Evolutionary conservation across 2,113 vertebrate species (phyloP), one percentile per base, ranked within the genome.

Genomic region (Rhombomys opimus): DNA sequence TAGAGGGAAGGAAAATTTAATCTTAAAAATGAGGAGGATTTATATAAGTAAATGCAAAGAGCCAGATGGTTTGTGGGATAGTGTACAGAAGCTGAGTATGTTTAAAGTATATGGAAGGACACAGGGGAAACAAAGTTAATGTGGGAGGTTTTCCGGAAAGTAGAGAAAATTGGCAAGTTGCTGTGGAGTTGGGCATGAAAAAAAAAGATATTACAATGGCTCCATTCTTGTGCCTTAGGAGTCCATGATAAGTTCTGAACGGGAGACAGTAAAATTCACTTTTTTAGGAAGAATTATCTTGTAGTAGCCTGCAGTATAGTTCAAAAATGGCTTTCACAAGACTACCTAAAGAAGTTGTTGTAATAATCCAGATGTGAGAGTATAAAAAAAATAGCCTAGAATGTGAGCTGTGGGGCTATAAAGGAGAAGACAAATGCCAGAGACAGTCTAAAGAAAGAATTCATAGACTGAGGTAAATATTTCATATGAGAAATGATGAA

Each of bases 351-450:
- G 30, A 97, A 73, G 67, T 38, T 95, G 80, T 59, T 97, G 78
- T 93, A 97, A 93, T 95, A 94, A 95, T 96, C 90, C 97, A 97
- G 96, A 97, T 96, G 81, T 90, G 70, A 95, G 50, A 70, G 90
- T 92, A 92, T 46, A 92, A 38, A 73, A 87, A 87, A 76, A 94
- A 70, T 90, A 91, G 89, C 54, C 63, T 88, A 67, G 22, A 95
- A 89, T 93, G 38, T 92, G 80, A 90, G 90, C 90, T 95, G 20
- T 92, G 93, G 92, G 92, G 96, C 86, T 93, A 88, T 95, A 95
- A 96, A 97, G 63, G 38, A 76, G 46, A 97, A 95, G 90, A 97
- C 59, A 92, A 97, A 97, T 93, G 67, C 78, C 96, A 98, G 97
- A 96, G 90, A 95, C 90, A 90, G 59, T 86, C 94, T 72, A 68